Evolutionary conservation across 1,140 invertebrate genomes (phyloP), one percentile per base, ranked within the genome.

Genomic region (Dinothrombium tinctorium): DNA sequence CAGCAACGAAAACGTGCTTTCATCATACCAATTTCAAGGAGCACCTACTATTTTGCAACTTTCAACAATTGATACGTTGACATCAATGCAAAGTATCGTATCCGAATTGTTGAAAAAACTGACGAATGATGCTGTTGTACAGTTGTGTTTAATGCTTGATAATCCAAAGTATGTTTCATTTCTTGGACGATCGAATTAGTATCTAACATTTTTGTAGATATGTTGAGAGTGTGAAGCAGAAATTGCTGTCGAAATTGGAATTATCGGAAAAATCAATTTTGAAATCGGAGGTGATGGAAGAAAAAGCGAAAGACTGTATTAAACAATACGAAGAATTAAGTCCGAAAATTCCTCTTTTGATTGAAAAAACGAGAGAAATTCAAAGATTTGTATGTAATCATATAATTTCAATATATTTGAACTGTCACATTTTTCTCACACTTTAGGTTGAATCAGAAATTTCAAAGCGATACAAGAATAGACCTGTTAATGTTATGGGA

Each of bases 381-480:
- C 77, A 87, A 55, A 59, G 60, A 44, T 64, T 77, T 56, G 72
- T 75, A 43, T 50, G 46, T 33, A 4, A 40, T 21, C 4, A 21
- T 17, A 4, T 15, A 7, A 21, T 11, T 19, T 36, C 2, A 36
- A 0, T 21, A 12, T 12, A 21, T 21, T 8, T 21, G 12, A 36
- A 7, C 4, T 3, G 9, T 20, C 17, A 40, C 0, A 23, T 33
- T 19, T 17, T 42, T 41, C 35, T 43, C 22, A 41, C 15, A 48
- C 63, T 66, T 46, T 63, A 81, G 68, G 78, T 90, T 53, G 74
- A 87, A 57, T 61, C 64, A 38, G 83, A 89, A 54, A 80, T 95
- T 50, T 89, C 86, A 0, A 77, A 75, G 51, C 79, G 74, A 49
- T 95, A 95, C 57, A 86, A 89, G 54, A 76, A 76, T 40, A 66